Evolutionary conservation across 2,797 vertebrate species (phyloP).

Genomic region (Anomalospiza imberbis): DNA sequence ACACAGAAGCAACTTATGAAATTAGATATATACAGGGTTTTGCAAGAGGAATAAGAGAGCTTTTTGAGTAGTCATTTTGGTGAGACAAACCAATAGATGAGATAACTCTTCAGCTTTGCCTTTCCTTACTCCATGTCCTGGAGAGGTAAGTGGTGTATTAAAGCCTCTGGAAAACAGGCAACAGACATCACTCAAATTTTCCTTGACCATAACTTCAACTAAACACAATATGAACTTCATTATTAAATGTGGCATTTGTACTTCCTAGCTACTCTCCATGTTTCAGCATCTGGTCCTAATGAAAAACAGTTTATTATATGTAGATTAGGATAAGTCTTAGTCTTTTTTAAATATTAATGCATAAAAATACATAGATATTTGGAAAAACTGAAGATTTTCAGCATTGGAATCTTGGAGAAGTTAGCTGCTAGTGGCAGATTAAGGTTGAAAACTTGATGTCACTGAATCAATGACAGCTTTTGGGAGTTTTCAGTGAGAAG

Average conservation of each 20-base stretch:
- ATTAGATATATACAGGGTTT: not conserved
- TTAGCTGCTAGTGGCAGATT: not conserved
- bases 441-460: not conserved
- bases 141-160: not conserved
- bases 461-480: not conserved
- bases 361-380: not conserved
- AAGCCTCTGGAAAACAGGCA: not conserved
- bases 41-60: not conserved
- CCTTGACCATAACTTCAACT: not conserved
- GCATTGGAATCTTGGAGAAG: not conserved
- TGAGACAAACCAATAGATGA: not conserved
- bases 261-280: not conserved
- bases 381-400: not conserved
- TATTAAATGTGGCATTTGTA: not conserved
- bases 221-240: not conserved
- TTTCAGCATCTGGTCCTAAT: not conserved
- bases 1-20: not conserved
- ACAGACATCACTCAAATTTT: not conserved
- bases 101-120: not conserved
- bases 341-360: not conserved
- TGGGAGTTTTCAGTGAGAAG: not conserved
- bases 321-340: not conserved
- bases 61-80: not conserved
- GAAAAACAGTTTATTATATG: not conserved
- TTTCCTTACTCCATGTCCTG: not conserved